Base-by-base conservation (phyloP, 2,888 invertebrate genomes). In the Anagyrus pseudococci region DNA sequence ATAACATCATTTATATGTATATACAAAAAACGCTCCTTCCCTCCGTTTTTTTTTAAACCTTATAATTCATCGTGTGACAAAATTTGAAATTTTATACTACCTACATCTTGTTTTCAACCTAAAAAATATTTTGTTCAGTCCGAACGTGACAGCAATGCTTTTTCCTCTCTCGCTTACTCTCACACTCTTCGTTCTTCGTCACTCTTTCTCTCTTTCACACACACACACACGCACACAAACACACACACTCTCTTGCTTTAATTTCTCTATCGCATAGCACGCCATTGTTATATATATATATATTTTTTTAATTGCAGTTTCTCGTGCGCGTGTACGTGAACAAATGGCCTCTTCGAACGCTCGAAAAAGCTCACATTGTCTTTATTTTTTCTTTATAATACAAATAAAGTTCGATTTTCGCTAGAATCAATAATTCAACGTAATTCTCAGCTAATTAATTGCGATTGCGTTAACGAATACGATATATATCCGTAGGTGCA, bases 101-200 rank as follows among this genome's bases (percentile, higher is more conserved):
- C 66, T 66, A 66, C 58, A 17, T 59, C 25, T 56, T 29, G 29
- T 29, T 10, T 54, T 58, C 60, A 33, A 56, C 47, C 66, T 66
- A 66, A 63, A 60, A 66, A 63, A 63, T 66, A 63, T 63, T 61
- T 61, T 55, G 53, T 63, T 66, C 60, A 60, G 60, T 62, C 54
- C 66, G 23, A 58, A 59, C 49, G 43, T 58, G 47, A 58, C 52
- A 52, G 41, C 44, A 47, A 54, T 8, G 17, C 57, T 57, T n/a
- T 40, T n/a, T 26, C 15, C 17, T 56, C 41, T 46, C 48, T 33
- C 49, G 26, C 56, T 52, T n/a, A n/a, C 20, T 44, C 40, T 23
- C 46, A 46, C 46, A 22, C 23, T 19, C 46, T 46, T 10, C 6
- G 43, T 17, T 43, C 7, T 13, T 8, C 33, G 8, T 33, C 33